Base-by-base conservation (phyloP, 2,888 invertebrate genomes). In the Phengaris arion region DNA sequence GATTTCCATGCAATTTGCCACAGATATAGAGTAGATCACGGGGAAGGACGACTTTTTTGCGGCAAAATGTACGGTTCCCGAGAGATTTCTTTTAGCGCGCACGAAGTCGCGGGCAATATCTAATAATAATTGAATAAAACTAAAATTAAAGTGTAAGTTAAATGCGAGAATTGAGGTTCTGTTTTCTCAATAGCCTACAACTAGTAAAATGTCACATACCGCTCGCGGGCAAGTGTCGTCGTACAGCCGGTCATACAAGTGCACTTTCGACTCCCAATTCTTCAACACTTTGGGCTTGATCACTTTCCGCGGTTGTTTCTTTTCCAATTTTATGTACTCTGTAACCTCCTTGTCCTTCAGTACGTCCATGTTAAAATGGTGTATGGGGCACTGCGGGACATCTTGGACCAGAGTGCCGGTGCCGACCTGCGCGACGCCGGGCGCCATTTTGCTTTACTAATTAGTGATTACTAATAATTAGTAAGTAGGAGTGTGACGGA, bases 201-300 rank as follows among this genome's bases (percentile, higher is more conserved):
- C 52, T 52, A 52, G 52, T 10, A 52, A 64, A 74, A 35, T 48
- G 22, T 2, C 4, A 89, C 92, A 91, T 79, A 93, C 92, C 84
- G 80, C 83, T 77, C 89, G 87, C 1, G 93, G 93, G 78, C 91
- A 91, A 3, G 87, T 84, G 2, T 85, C 81, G 74, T 88, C 89
- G 79, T 89, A 90, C 13, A 93, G 83, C 0, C 93, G 88, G 78
- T 93, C 93, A 77, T 93, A 93, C 79, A 93, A 80, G 77, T 87
- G 89, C 2, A 89, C 86, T 74, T 79, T 80, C 0, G 90, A 88
- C 78, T 92, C 92, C 45, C 84, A 77, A 77, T 93, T 92, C 83
- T 88, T 92, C 82, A 93, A 79, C 80, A 92, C 89, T 81, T 89
- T 91, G 0, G 93, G 93, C 75, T 85, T 87, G 35, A 84, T 81